Evolutionary conservation across 2,113 vertebrate genomes (phyloP).

Genomic region (Scophthalmus maximus): DNA sequence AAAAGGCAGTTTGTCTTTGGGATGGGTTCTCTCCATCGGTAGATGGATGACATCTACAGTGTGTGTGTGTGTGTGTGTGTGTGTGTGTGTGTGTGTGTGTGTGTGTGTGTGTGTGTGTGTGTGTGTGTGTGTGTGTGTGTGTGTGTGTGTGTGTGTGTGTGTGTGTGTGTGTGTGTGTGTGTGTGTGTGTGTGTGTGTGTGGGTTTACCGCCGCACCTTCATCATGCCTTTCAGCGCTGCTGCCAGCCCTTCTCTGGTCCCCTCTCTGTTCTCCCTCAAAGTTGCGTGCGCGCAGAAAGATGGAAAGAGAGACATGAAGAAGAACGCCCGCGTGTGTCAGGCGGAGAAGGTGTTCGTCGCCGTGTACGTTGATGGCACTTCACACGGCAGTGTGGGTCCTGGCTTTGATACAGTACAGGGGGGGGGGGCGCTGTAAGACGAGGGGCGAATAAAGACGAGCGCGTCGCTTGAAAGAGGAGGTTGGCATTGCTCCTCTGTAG

Average conservation of each 20-base stretch:
- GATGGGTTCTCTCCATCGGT: constrained; percentile 63
- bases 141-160: too few species aligned
- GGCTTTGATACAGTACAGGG: constrained; percentile 65
- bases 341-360: constrained; percentile 45
- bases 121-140: too few species aligned
- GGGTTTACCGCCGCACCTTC: constrained; percentile 66
- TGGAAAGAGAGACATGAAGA: constrained; percentile 58
- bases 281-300: constrained; percentile 34
- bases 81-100: too few species aligned
- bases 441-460: constrained; percentile 47
- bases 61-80: too few species aligned
- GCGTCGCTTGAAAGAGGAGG: constrained; percentile 63
- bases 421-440: constrained; percentile 44
- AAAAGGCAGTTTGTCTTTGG: constrained; percentile 58
- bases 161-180: too few species aligned
- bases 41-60: constrained; percentile 59
- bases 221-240: constrained; percentile 67
- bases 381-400: constrained; percentile 68
- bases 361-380: constrained; percentile 71
- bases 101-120: too few species aligned
- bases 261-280: constrained; percentile 58
- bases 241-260: constrained; percentile 41
- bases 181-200: too few species aligned
- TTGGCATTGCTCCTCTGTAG: constrained; percentile 61
- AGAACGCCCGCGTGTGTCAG: constrained; percentile 3